Base-by-base conservation (phyloP, 1,140 invertebrate species). In the Antheraea mylitta region DNA sequence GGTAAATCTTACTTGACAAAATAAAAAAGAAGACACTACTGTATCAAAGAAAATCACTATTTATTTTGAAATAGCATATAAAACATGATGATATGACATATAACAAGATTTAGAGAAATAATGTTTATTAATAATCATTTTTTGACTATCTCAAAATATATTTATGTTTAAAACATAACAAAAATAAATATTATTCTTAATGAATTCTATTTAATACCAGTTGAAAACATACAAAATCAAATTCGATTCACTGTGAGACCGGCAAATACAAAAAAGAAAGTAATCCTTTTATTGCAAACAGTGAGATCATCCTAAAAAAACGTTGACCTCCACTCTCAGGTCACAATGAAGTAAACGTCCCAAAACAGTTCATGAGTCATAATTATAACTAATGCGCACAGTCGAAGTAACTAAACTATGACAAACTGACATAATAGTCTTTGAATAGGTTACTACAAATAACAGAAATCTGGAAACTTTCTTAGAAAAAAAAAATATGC, bases 331-430 rank as follows among this genome's bases (percentile, higher is more conserved):
- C 64, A 77, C 37, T 76, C 66, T 68, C 66, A 60, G 64, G 64
- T 68, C 71, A 68, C n/a, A 18, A 13, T 45, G 80, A 82, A 73
- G 78, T 79, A 75, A 78, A 67, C 69, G 68, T 77, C 77, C 75
- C 73, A 79, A 83, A 85, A 78, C 70, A 74, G 70, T 73, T 45
- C 18, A 69, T 83, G 83, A 85, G 74, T 85, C 81, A 85, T 74
- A 58, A 68, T 68, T 74, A 73, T 73, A 70, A 71, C 70, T 72
- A 75, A 73, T 65, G 11, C 18, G 18, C n/a, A n/a, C 13, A 13
- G 18, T 48, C 18, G n/a, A 65, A n/a, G 38, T 48, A 65, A 65
- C 48, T 42, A 48, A n/a, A 18, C 13, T 13, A n/a, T 18, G 64
- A 48, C 38, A 65, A 65, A 19, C 8, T 48, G 22, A 13, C 30